Evolutionary conservation across 1,140 invertebrate genomes (phyloP), one percentile per base, ranked within the genome.

Genomic region (Drosophila sechellia): DNA sequence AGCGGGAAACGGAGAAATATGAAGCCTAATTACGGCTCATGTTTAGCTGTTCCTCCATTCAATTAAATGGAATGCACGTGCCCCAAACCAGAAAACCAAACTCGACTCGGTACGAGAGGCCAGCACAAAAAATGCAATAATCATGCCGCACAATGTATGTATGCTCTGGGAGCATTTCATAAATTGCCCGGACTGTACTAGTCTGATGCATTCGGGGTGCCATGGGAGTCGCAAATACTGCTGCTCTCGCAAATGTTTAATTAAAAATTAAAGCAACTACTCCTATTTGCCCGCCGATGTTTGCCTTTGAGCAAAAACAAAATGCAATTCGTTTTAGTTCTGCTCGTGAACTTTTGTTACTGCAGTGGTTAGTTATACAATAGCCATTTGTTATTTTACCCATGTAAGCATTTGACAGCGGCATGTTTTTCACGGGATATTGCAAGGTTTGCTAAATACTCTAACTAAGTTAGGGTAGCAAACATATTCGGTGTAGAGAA

Each of bases 241-340:
- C 48, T 39, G 66, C 40, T 54, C 56, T 69, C 35, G 40, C 61
- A 58, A 78, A 56, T 70, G 81, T 85, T 85, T 85, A 85, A 85
- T 85, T 85, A 87, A 87, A 85, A 87, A 81, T 80, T 86, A 85
- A 85, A 81, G 78, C 57, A 78, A 58, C 81, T 77, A 61, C 63
- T 39, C 11, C 49, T 78, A 65, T 80, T 80, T 80, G 73, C 59
- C 63, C 39, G 20, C 49, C 54, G 25, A 52, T 72, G 60, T 49
- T 71, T 71, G 68, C 59, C 66, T 69, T 81, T 63, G 61, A 57
- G 72, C 27, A 17, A 25, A 75, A 74, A 73, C 68, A 73, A 73
- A 73, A 74, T 55, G 58, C 58, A 74, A 50, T 73, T 64, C 59
- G 50, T 74, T 74, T 46, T 39, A 55, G 13, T 54, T 68, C 45